phyloP scores from a whole-genome alignment of 1,140 invertebrate species.

The Pogonomyrmex barbatus region DNA sequence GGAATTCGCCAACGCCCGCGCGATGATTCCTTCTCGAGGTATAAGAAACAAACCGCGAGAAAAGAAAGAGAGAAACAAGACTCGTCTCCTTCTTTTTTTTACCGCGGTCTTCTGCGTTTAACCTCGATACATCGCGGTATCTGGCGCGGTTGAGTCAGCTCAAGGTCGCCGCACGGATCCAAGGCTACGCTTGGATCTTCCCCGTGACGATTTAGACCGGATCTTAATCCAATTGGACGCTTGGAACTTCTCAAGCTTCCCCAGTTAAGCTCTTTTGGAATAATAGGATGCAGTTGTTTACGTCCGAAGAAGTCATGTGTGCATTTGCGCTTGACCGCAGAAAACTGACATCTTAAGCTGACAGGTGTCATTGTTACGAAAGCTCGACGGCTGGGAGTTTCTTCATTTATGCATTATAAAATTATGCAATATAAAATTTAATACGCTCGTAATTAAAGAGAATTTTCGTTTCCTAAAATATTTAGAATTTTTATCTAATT shows the following conservation, averaged over 20 bases:
- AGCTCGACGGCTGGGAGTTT: background rate
- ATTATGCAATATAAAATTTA: background rate
- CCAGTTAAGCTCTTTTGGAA: slow-evolving; percentile 23
- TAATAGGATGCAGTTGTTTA: slow-evolving; percentile 33
- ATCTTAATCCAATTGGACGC: background rate
- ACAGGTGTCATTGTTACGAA: background rate
- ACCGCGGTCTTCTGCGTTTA: background rate
- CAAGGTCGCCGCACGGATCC: slow-evolving; percentile 42
- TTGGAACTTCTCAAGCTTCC: slow-evolving; percentile 37
- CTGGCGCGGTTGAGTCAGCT: slow-evolving; percentile 59
- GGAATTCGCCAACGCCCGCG: slow-evolving; percentile 63
- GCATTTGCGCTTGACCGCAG: background rate
- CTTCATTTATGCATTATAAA: background rate
- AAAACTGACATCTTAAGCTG: slow-evolving; percentile 6
- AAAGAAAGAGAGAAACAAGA: background rate
- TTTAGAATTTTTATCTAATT: background rate
- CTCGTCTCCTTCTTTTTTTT: slow-evolving; percentile 6
- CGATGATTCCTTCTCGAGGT: slow-evolving; percentile 40
- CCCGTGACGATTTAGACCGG: slow-evolving; percentile 5
- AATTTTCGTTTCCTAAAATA: background rate
- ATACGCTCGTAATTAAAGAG: background rate
- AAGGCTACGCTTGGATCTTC: slow-evolving; percentile 55
- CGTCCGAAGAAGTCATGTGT: background rate
- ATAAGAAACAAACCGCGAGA: slow-evolving; percentile 37
- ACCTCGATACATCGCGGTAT: slow-evolving; percentile 60